Evolutionary conservation across 2,797 vertebrate species (phyloP), one percentile per base, ranked within the genome.

Genomic region (Limosa lapponica): DNA sequence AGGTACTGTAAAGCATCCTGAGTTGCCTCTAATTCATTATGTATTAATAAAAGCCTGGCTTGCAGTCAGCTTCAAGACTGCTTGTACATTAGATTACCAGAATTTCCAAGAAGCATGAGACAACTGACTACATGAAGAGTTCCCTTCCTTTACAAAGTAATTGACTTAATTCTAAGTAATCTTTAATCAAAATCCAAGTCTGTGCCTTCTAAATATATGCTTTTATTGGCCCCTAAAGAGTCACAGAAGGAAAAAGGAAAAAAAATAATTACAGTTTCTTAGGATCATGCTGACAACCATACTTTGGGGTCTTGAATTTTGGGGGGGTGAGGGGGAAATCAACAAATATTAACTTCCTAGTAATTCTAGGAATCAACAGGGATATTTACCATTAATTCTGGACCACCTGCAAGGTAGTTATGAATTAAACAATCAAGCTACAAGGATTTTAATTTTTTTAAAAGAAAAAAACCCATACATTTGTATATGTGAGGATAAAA

Each of bases 321-420:
- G 91, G 65, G n/a, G n/a, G n/a, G n/a, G n/a, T n/a, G n/a, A n/a
- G n/a, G n/a, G n/a, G 2, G 24, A 20, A 93, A 71, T 5, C 15
- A 74, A 52, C 69, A 92, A 97, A 90, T 94, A 95, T 85, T 97
- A 96, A 93, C 85, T 94, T 91, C 52, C 91, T 96, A 96, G 62
- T 94, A 90, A 96, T 83, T 95, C 58, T 81, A 64, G 74, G 43
- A 96, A 88, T 94, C 87, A 97, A 94, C 75, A 97, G 77, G 90
- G 94, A 96, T 72, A 97, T 96, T 88, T 90, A 97, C 55, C 75
- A 95, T 58, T 66, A 94, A 95, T 95, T 96, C 90, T 92, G 66
- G 44, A 96, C 66, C 87, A 97, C 83, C 78, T 91, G 89, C 64
- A 95, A 94, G 58, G 23, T 90, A 64, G 78, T 92, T 93, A 96